These are phyloP conservation scores for Premnoplex brunnescens DNA, from an alignment of 2,797 vertebrate genomes.

Conservation along the genomic window DNA sequence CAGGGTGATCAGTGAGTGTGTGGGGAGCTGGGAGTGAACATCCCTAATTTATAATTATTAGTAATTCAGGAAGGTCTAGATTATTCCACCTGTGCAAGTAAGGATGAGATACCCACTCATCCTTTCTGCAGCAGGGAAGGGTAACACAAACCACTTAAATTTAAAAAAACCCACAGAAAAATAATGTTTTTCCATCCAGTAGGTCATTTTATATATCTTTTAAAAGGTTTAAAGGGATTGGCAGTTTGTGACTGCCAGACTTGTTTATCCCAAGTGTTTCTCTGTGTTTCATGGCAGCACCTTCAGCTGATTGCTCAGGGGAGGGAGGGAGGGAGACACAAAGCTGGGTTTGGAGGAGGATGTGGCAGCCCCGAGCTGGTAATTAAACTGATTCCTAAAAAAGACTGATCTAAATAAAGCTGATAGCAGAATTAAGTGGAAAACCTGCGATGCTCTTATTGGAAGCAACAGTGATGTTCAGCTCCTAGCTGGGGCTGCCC, in stretches of 20 bases:
- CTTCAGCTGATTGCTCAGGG: neutral
- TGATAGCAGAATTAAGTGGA: neutral
- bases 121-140: neutral
- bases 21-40: neutral
- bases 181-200: neutral
- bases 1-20: neutral
- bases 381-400: neutral
- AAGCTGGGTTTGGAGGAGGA: neutral
- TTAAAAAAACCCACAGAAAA: rapidly evolving
- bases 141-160: neutral
- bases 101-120: neutral
- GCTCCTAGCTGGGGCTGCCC: neutral
- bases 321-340: neutral
- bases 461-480: neutral
- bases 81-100: neutral
- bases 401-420: neutral
- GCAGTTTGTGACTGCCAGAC: neutral
- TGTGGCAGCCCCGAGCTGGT: neutral
- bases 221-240: neutral
- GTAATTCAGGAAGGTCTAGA: neutral
- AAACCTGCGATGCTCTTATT: neutral
- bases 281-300: neutral
- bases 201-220: neutral
- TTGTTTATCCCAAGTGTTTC: neutral
- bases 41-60: neutral